A percentile compares a stretch with the other conserved stretches of the same genome.
phyloP scores from a whole-genome alignment of 2,113 vertebrate species.

The Ailuropoda melanoleuca region DNA sequence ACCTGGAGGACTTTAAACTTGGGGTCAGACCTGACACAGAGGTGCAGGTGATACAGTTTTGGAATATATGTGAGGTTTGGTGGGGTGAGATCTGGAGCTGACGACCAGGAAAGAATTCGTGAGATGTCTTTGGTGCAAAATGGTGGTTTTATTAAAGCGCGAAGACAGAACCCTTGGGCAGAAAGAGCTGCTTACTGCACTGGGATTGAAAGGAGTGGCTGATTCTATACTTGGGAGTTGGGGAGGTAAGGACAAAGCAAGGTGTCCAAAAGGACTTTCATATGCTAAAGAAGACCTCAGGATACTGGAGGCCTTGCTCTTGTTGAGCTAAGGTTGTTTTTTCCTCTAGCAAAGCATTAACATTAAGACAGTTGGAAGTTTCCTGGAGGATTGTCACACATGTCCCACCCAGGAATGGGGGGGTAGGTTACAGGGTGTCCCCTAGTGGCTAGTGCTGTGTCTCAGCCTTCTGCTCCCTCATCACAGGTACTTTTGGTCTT shows the following conservation, averaged over 20 bases:
- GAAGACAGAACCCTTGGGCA: neutral
- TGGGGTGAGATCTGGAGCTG: neutral
- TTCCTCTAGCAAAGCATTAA: neutral
- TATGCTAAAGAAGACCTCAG: neutral
- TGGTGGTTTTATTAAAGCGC: neutral
- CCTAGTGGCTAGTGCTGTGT: neutral
- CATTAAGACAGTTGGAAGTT: neutral
- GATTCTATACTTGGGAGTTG: neutral
- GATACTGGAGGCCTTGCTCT: neutral
- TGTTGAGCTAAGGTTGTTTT: neutral
- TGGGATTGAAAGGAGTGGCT: neutral
- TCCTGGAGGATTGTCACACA: neutral
- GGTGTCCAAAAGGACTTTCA: neutral
- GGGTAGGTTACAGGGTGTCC: neutral
- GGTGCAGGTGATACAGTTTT: neutral
- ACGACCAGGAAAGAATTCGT: neutral
- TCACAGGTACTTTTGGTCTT: neutral
- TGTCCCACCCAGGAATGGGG: neutral
- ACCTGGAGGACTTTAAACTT: neutral
- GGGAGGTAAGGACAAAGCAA: neutral
- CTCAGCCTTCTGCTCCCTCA: neutral
- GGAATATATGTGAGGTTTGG: neutral
- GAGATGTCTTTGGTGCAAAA: neutral
- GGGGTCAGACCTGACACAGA: neutral
- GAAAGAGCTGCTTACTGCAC: neutral